Evolutionary conservation across 2,113 vertebrate genomes (phyloP).

Genomic region (Ptilorrhoa leucosticta): DNA sequence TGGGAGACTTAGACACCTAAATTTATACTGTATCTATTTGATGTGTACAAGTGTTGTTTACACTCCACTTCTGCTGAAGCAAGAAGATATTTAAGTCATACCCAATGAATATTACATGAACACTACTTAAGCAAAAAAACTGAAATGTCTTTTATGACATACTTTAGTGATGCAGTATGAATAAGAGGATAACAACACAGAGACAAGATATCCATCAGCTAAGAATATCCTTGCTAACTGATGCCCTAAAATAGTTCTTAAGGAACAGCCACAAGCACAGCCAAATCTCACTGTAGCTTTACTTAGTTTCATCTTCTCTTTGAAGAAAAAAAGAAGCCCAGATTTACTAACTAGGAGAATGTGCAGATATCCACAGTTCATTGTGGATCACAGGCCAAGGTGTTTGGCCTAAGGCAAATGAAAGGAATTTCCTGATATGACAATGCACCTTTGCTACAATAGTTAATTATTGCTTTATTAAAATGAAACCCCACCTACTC

Average conservation of each 20-base stretch:
- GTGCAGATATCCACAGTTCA: not conserved
- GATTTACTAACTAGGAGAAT: not conserved
- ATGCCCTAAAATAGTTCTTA: not conserved
- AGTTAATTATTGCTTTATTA: constrained; percentile 61
- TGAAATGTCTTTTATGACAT: not conserved
- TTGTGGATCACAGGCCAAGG: not conserved
- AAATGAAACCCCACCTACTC: not conserved
- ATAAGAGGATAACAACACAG: not conserved
- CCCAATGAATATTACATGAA: constrained; percentile 30
- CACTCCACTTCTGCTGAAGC: not conserved
- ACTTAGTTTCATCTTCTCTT: not conserved
- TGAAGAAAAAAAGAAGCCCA: not conserved
- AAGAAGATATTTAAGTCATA: not conserved
- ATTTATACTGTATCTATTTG: not conserved
- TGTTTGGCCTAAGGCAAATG: constrained; percentile 32
- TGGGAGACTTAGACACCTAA: not conserved
- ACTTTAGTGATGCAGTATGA: constrained; percentile 22
- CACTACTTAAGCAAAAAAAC: not conserved
- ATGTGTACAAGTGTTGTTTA: constrained; percentile 17
- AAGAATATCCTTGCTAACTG: constrained; percentile 5
- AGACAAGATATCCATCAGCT: not conserved
- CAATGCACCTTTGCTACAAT: constrained; percentile 42
- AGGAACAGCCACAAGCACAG: not conserved
- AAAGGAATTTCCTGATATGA: constrained; percentile 30
- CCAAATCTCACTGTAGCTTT: not conserved